Evolutionary conservation across 2,888 invertebrate species (phyloP).

Genomic region (Hyposoter dolosus): DNA sequence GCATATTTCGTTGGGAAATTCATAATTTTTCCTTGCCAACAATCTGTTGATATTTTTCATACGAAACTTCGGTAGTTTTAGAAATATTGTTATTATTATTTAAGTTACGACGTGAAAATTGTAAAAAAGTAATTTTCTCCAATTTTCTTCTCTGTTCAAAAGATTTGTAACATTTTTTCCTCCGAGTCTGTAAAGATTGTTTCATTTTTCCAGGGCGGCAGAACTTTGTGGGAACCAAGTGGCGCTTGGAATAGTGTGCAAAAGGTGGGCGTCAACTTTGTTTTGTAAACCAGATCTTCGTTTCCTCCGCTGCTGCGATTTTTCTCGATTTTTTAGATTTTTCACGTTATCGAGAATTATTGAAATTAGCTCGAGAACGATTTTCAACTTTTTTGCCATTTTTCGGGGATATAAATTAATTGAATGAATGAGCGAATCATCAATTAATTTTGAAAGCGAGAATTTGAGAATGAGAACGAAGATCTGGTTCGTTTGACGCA

Average conservation of each 20-base stretch:
- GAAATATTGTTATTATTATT: conserved; percentile 44
- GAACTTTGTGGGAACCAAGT: conserved; percentile 74
- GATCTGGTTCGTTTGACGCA: conserved; percentile 73
- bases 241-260: conserved; percentile 72
- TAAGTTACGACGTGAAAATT: conserved; percentile 7
- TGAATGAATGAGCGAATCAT: no score
- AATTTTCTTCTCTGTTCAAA: background rate
- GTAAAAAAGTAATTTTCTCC: background rate
- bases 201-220: conserved; percentile 81
- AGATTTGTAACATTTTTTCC: conserved; percentile 71
- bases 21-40: background rate
- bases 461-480: conserved; percentile 39
- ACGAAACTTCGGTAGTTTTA: conserved; percentile 45
- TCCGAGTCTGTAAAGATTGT: conserved; percentile 77
- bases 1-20: background rate
- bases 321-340: background rate
- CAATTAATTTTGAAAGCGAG: no score
- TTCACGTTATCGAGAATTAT: background rate
- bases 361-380: background rate
- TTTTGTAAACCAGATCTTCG: conserved; percentile 68
- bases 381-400: background rate
- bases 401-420: background rate
- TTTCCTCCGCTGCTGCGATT: conserved; percentile 24
- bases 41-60: background rate
- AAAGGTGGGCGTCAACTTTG: conserved; percentile 79